These are phyloP conservation scores for Penelope pileata DNA, from an alignment of 2,113 vertebrate species.

Conservation along the genomic window DNA sequence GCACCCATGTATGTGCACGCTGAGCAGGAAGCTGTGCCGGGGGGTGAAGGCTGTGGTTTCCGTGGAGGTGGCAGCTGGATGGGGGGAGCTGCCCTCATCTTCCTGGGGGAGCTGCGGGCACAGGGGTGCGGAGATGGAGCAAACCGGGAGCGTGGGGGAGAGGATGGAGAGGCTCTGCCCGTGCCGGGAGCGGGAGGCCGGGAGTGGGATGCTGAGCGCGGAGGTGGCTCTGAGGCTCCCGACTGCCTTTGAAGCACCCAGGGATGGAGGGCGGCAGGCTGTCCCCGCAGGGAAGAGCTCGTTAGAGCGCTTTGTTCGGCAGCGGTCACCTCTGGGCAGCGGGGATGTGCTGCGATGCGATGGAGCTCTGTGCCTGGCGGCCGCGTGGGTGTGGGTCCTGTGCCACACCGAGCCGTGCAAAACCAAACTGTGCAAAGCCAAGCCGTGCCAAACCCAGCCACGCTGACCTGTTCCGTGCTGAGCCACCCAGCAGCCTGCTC, in stretches of 20 bases:
- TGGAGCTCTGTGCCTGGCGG: not conserved
- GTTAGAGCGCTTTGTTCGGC: accelerated
- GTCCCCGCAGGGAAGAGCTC: accelerated
- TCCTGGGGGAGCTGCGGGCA: too few species aligned
- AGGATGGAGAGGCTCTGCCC: accelerated
- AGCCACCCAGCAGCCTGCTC: not conserved
- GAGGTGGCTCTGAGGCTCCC: not conserved
- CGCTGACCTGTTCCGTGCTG: too few species aligned
- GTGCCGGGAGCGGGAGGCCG: not conserved
- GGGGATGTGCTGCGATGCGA: not conserved
- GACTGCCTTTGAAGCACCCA: not conserved
- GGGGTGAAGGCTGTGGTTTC: not conserved
- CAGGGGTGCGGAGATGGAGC: too few species aligned
- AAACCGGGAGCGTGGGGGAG: accelerated
- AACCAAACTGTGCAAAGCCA: too few species aligned
- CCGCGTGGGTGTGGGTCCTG: too few species aligned
- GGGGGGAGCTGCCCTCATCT: too few species aligned
- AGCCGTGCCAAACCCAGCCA: not conserved
- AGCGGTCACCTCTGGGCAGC: not conserved
- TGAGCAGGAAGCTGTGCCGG: accelerated
- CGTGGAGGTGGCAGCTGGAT: accelerated
- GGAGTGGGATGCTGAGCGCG: accelerated
- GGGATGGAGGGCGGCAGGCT: accelerated
- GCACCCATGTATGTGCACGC: accelerated
- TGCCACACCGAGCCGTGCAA: not conserved